Conservation (phyloP, 2,888 invertebrate species). For the Listrodromus nycthemerus region DNA sequence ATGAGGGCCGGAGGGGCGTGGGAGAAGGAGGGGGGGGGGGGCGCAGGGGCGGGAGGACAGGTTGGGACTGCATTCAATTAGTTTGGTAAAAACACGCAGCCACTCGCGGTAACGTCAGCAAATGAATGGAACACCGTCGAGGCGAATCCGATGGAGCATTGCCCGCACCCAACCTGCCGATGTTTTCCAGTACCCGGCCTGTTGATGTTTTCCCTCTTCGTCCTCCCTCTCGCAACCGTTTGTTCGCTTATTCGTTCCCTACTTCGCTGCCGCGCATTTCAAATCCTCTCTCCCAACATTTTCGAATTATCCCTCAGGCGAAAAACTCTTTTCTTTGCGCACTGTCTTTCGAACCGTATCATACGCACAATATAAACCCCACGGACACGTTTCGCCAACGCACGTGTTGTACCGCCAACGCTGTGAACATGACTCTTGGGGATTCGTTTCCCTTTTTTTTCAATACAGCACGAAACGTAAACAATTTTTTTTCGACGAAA, state of each 20-base stretch:
- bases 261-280: slow-evolving; percentile 13
- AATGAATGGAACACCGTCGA: slow-evolving; percentile 74
- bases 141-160: slow-evolving; percentile 46
- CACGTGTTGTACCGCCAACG: not conserved
- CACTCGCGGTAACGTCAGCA: slow-evolving; percentile 75
- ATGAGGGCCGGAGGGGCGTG: too few species aligned
- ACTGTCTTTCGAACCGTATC: not conserved
- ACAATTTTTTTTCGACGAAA: not conserved
- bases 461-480: not conserved
- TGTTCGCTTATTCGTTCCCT: slow-evolving; percentile 12
- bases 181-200: not conserved
- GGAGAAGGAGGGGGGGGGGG: not conserved
- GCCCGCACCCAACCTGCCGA: slow-evolving; percentile 14
- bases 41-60: not conserved
- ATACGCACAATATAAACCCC: not conserved
- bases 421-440: not conserved
- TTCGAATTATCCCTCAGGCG: not conserved
- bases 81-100: slow-evolving; percentile 77
- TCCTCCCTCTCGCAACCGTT: slow-evolving; percentile 13
- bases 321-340: slow-evolving; percentile 15
- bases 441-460: not conserved
- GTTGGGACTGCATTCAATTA: slow-evolving; percentile 78
- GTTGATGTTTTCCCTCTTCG: not conserved
- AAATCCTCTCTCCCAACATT: slow-evolving; percentile 1
- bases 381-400: not conserved